Evolutionary conservation across 2,888 invertebrate species (phyloP).

Genomic region (Tetragonula carbonaria): DNA sequence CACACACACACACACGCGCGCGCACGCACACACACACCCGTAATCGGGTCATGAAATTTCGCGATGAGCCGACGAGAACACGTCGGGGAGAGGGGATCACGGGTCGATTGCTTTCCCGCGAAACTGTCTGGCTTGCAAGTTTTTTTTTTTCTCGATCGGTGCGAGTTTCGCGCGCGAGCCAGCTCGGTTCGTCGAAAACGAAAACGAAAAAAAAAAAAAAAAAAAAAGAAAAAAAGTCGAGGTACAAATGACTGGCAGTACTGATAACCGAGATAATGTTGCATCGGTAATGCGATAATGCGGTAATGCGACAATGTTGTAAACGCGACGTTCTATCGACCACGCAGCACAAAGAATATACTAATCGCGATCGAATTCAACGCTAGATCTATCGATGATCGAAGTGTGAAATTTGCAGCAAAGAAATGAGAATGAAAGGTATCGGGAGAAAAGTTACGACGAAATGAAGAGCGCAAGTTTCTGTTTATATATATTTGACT

Average conservation of each 20-base stretch:
- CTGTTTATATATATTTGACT: too few relatives aligned
- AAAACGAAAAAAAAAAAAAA: background rate
- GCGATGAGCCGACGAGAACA: background rate
- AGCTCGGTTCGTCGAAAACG: conserved; percentile 5
- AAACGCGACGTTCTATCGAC: too few relatives aligned
- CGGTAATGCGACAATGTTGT: background rate
- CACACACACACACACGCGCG: too few relatives aligned
- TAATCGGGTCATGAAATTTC: conserved; percentile 33
- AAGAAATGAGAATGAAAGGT: too few relatives aligned
- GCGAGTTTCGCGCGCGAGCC: background rate
- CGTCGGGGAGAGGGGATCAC: background rate
- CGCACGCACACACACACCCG: too few relatives aligned
- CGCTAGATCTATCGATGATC: too few relatives aligned
- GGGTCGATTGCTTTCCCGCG: background rate
- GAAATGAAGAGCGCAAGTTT: too few relatives aligned
- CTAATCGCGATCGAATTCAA: background rate
- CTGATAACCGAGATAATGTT: conserved; percentile 3
- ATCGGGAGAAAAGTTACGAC: too few relatives aligned
- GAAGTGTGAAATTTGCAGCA: too few relatives aligned
- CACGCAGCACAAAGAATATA: too few relatives aligned
- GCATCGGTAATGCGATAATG: background rate
- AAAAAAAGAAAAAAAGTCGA: background rate
- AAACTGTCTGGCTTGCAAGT: conserved; percentile 11
- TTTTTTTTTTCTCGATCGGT: background rate
- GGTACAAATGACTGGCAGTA: background rate